A percentile compares a stretch with the other conserved stretches of the same genome.
phyloP scores from a whole-genome alignment of 2,888 invertebrate genomes.

The Platypus cylindrus region DNA sequence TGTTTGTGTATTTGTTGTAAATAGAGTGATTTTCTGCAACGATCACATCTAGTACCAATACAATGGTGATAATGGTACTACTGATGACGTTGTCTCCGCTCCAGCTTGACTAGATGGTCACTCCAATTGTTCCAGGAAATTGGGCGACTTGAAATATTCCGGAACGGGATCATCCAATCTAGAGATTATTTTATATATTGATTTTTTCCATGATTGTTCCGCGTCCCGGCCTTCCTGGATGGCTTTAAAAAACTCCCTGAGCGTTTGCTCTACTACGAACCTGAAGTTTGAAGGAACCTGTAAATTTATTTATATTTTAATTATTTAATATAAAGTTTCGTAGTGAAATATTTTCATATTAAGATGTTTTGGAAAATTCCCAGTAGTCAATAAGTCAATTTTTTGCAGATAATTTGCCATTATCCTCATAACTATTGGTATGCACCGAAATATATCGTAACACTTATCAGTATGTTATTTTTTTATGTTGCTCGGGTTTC shows the following conservation, averaged over 20 bases:
- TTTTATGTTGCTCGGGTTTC: too few species aligned
- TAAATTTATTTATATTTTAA: too few species aligned
- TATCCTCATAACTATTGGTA: too few species aligned
- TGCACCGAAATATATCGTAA: too few species aligned
- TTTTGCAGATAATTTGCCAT: too few species aligned
- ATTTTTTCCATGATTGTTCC: conserved; percentile 99
- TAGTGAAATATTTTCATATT: conserved; percentile 1
- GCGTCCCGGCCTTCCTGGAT: conserved; percentile 92
- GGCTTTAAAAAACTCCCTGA: conserved; percentile 98
- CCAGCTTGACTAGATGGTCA: conserved; percentile 37
- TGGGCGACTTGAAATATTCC: conserved; percentile 98
- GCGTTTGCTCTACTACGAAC: conserved; percentile 92
- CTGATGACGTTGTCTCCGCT: conserved; percentile 7
- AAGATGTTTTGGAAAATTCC: too few species aligned
- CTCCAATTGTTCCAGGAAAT: conserved; percentile 98
- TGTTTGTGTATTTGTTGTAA: too few species aligned
- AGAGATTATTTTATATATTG: conserved; percentile 99
- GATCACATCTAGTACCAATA: conserved; percentile 22
- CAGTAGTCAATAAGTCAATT: too few species aligned
- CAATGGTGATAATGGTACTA: conserved; percentile 25
- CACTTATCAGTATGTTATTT: too few species aligned
- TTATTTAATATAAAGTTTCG: neutral
- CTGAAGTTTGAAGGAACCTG: conserved; percentile 97
- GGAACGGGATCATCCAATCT: conserved; percentile 97
- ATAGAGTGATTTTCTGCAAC: conserved; percentile 1